Conservation (phyloP, 2,888 invertebrate genomes). For the Gnatocerus cornutus region DNA sequence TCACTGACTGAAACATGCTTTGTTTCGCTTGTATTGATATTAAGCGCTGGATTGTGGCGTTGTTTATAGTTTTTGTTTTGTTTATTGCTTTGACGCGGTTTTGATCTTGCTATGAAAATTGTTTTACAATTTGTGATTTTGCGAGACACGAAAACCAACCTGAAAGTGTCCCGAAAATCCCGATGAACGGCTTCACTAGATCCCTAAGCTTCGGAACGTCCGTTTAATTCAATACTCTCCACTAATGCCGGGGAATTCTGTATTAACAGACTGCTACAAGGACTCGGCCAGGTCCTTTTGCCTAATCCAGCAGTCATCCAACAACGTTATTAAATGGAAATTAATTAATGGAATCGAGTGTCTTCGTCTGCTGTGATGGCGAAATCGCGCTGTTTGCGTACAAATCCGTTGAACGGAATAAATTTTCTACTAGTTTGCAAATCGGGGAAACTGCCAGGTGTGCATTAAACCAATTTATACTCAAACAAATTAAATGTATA, state of each 20-base stretch:
- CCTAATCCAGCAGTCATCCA: constrained; percentile 55
- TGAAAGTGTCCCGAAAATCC: constrained; percentile 55
- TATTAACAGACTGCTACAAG: constrained; percentile 19
- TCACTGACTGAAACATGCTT: constrained; percentile 9
- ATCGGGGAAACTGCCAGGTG: too few species aligned
- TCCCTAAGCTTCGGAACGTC: constrained; percentile 45
- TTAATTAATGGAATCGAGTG: constrained; percentile 35
- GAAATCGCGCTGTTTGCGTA: background rate
- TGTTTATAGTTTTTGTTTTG: background rate
- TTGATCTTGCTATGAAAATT: background rate
- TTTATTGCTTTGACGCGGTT: background rate
- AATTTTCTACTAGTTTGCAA: too few species aligned
- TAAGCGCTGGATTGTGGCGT: background rate
- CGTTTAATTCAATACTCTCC: constrained; percentile 54
- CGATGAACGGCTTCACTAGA: constrained; percentile 53
- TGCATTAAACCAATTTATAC: too few species aligned
- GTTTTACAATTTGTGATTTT: background rate
- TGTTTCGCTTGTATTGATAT: constrained; percentile 18
- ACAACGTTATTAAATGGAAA: constrained; percentile 50
- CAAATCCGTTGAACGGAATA: too few species aligned
- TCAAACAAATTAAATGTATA: too few species aligned
- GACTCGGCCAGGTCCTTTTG: constrained; percentile 16
- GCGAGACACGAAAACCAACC: constrained; percentile 34
- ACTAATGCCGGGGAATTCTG: constrained; percentile 36
- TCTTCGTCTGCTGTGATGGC: background rate